phyloP scores from a whole-genome alignment of 1,140 invertebrate genomes.

The Protaetia brevitarsis region DNA sequence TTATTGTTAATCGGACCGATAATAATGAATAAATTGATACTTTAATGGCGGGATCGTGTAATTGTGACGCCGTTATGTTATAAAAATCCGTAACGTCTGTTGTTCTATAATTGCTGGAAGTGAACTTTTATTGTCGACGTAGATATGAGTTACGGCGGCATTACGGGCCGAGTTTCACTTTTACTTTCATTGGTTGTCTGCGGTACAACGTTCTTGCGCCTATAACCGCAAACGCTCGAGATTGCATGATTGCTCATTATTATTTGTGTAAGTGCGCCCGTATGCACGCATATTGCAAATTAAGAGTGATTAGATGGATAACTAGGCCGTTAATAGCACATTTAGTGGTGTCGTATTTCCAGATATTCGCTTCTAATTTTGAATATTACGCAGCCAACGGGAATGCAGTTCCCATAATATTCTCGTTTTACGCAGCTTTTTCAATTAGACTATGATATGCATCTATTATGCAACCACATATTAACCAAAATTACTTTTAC shows the following conservation, averaged over 20 bases:
- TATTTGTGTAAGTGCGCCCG: too few species aligned
- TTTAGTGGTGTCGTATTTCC: too few species aligned
- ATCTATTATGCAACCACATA: too few species aligned
- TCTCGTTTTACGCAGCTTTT: too few species aligned
- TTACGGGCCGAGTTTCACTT: neutral
- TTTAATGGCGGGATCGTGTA: constrained; percentile 9
- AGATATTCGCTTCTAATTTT: too few species aligned
- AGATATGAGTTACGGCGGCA: neutral
- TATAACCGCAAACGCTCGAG: neutral
- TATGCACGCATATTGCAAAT: too few species aligned
- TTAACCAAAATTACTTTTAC: too few species aligned
- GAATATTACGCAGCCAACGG: too few species aligned
- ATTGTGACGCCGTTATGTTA: constrained; percentile 1
- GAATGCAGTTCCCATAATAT: too few species aligned
- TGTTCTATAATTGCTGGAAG: neutral
- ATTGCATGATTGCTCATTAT: neutral
- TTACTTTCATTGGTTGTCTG: neutral
- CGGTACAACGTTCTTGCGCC: neutral
- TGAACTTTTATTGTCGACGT: constrained; percentile 3
- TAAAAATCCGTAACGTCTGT: neutral
- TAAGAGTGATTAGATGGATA: too few species aligned
- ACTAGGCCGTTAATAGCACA: too few species aligned
- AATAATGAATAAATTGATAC: constrained; percentile 18
- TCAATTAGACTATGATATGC: too few species aligned
- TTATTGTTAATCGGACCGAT: neutral